Conservation (phyloP, 2,113 vertebrate genomes). For the Alethe castanea region DNA sequence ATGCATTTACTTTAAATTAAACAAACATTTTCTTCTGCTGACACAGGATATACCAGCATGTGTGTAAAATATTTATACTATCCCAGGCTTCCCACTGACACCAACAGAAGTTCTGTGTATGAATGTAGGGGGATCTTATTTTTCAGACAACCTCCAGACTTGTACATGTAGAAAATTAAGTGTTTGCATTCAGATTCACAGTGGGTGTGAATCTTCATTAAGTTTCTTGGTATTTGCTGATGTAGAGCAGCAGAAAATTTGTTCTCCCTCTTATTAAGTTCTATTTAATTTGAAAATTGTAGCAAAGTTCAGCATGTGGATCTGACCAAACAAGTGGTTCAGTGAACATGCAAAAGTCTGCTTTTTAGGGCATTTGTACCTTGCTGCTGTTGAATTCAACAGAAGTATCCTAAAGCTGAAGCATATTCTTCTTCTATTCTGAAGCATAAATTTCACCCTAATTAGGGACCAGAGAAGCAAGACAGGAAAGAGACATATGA, state of each 20-base stretch:
- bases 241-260: background rate
- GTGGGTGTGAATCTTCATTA: background rate
- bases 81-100: background rate
- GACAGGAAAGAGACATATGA: background rate
- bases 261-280: background rate
- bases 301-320: background rate
- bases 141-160: background rate
- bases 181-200: background rate
- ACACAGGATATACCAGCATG: background rate
- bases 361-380: background rate
- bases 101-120: background rate
- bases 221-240: background rate
- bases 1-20: constrained; percentile 38
- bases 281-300: background rate
- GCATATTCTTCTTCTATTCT: background rate
- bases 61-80: constrained; percentile 36
- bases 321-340: background rate
- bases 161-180: background rate
- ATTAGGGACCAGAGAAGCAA: background rate
- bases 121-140: background rate
- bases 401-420: background rate
- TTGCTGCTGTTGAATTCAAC: background rate
- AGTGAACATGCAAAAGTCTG: background rate
- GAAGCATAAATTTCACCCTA: background rate
- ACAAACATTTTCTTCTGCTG: constrained; percentile 31